Percentiles rank a stretch among this genome's conserved stretches.
These are phyloP conservation scores for Heliconius eleuchia DNA, from an alignment of 1,140 invertebrate genomes.

Conservation along the genomic window DNA sequence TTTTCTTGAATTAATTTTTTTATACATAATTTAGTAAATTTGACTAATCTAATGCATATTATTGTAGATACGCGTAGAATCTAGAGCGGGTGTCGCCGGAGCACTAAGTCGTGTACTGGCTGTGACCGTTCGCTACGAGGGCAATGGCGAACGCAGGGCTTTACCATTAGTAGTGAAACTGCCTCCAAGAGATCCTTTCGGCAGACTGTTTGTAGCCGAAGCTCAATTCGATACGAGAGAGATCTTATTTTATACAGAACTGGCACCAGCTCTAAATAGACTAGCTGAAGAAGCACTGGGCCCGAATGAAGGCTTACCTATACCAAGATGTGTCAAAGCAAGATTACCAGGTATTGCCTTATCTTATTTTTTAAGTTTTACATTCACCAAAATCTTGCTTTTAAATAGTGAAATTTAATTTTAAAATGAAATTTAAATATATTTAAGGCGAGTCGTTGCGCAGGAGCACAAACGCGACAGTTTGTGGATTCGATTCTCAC, in stretches of 20 bases:
- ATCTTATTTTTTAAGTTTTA: neutral
- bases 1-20: neutral
- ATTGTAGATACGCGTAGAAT: conserved; percentile 64
- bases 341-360: conserved; percentile 57
- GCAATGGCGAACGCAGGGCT: conserved; percentile 54
- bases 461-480: no score
- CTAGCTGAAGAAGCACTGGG: conserved; percentile 74
- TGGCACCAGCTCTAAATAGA: conserved; percentile 76
- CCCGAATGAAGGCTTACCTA: conserved; percentile 77
- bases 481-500: no score
- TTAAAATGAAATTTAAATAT: no score
- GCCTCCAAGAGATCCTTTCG: conserved; percentile 88
- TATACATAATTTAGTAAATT: neutral
- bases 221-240: conserved; percentile 91
- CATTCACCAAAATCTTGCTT: neutral
- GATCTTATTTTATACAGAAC: conserved; percentile 91
- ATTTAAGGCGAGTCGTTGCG: no score
- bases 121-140: conserved; percentile 68
- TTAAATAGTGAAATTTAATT: neutral
- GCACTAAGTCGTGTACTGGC: conserved; percentile 70
- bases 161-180: conserved; percentile 88
- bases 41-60: neutral
- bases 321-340: conserved; percentile 70
- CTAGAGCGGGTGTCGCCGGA: conserved; percentile 63
- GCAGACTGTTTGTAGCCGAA: conserved; percentile 88